Percentiles rank a stretch among this genome's conserved stretches.
phyloP scores from a whole-genome alignment of 2,888 invertebrate genomes.

The Diplolepis rosae region DNA sequence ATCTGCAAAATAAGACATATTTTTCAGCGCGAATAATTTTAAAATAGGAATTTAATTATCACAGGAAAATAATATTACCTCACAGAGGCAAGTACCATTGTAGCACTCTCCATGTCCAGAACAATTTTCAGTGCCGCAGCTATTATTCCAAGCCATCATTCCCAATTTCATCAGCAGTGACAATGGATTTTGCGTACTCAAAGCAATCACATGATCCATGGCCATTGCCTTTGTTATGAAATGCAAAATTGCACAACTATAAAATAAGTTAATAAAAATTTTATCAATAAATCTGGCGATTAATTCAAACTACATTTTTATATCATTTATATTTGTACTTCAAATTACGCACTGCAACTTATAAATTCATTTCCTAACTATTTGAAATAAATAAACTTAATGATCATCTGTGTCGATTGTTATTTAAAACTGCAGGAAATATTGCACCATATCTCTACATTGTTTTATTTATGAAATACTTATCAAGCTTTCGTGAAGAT shows the following conservation, averaged over 20 bases:
- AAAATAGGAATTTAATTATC: slow-evolving; percentile 10
- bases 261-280: neutral
- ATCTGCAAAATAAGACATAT: slow-evolving; percentile 71
- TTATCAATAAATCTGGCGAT: too few species aligned
- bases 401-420: neutral
- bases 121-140: slow-evolving; percentile 84
- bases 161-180: slow-evolving; percentile 70
- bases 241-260: slow-evolving; percentile 63
- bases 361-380: too few species aligned
- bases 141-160: slow-evolving; percentile 71
- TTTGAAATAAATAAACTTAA: too few species aligned
- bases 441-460: neutral
- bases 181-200: slow-evolving; percentile 72
- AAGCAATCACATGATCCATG: slow-evolving; percentile 72
- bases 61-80: slow-evolving; percentile 77
- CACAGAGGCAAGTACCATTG: slow-evolving; percentile 93
- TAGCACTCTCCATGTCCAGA: slow-evolving; percentile 93
- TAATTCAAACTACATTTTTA: too few species aligned
- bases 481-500: too few species aligned
- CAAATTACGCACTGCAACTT: neutral
- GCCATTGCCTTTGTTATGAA: slow-evolving; percentile 53
- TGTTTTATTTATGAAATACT: neutral
- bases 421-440: neutral
- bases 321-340: neutral
- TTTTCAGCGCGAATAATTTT: slow-evolving; percentile 9